Evolutionary conservation across 2,797 vertebrate genomes (phyloP).

Genomic region (Platyrinchus mystaceus): DNA sequence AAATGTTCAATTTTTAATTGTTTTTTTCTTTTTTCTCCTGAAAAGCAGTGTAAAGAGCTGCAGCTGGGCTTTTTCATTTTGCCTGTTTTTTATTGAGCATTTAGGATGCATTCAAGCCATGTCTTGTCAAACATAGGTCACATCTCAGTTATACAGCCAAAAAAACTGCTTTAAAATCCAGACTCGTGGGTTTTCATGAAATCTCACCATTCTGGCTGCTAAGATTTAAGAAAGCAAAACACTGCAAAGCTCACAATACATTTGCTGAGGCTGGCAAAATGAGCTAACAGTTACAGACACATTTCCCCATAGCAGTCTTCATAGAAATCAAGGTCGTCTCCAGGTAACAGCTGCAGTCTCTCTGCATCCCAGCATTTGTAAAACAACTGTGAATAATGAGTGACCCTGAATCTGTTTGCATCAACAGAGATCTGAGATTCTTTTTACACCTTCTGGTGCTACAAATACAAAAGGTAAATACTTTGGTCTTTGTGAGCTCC

Average conservation of each 20-base stretch:
- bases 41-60: neutral
- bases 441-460: neutral
- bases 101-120: neutral
- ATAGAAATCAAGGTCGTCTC: neutral
- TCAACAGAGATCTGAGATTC: neutral
- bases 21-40: neutral
- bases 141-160: neutral
- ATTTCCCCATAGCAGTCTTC: neutral
- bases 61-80: neutral
- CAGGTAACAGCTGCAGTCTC: neutral
- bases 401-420: neutral
- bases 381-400: neutral
- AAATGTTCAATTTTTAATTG: neutral
- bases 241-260: neutral
- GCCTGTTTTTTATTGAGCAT: neutral
- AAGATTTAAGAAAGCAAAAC: constrained; percentile 9
- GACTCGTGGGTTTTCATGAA: neutral
- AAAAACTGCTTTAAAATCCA: neutral
- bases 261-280: neutral
- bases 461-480: neutral
- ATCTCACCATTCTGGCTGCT: neutral
- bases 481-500: neutral
- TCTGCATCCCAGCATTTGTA: neutral
- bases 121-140: neutral
- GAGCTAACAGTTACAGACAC: neutral